Conservation (phyloP, 1,140 invertebrate genomes). For the Macrotrachela quadricornifera region DNA sequence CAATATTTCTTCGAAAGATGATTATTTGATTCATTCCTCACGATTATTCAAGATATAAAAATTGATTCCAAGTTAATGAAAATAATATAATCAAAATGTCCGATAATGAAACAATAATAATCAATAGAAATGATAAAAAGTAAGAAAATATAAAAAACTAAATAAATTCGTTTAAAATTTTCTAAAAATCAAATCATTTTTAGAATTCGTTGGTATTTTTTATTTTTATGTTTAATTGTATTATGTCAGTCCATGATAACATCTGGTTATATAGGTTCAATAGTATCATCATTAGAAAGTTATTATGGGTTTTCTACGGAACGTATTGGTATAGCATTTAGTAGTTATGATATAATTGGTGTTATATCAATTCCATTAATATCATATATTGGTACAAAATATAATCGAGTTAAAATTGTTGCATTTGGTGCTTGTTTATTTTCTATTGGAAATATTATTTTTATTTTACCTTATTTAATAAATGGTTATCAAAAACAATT, state of each 20-base stretch:
- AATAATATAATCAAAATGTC: too few relatives aligned
- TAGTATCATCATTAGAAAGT: constrained; percentile 14
- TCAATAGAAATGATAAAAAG: too few relatives aligned
- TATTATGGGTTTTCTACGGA: constrained; percentile 14
- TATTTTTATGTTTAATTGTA: constrained; percentile 6
- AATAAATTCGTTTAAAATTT: too few relatives aligned
- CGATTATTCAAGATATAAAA: too few relatives aligned
- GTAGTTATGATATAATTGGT: constrained; percentile 14
- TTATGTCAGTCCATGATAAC: constrained; percentile 10
- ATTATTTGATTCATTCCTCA: too few relatives aligned
- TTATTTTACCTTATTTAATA: constrained; percentile 14
- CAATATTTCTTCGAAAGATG: too few relatives aligned
- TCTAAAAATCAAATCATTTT: too few relatives aligned
- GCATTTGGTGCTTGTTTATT: constrained; percentile 12
- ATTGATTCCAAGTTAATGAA: too few relatives aligned
- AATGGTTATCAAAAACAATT: neutral
- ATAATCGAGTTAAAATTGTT: constrained; percentile 11
- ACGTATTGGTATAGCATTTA: constrained; percentile 14
- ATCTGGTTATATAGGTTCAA: constrained; percentile 9
- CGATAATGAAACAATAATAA: too few relatives aligned
- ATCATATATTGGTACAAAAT: constrained; percentile 10
- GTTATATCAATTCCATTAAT: constrained; percentile 14
- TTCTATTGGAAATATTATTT: constrained; percentile 15
- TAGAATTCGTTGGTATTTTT: neutral
- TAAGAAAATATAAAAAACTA: too few relatives aligned